phyloP scores from a whole-genome alignment of 2,113 vertebrate genomes.

The Colossoma macropomum region DNA sequence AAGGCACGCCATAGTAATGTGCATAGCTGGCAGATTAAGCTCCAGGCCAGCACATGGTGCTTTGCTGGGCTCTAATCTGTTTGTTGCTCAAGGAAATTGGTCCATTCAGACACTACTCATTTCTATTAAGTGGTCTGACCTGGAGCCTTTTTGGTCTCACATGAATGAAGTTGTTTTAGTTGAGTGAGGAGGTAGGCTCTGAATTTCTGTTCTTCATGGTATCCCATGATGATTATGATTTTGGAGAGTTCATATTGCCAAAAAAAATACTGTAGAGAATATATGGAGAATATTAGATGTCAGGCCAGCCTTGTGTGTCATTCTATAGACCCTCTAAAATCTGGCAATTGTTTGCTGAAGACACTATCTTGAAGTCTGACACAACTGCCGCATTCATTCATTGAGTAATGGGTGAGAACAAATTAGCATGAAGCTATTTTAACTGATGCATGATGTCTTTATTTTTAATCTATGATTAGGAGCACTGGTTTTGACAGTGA shows the following conservation, averaged over 20 bases:
- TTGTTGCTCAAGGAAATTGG: constrained; percentile 40
- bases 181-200: neutral
- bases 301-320: neutral
- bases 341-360: neutral
- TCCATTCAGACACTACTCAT: constrained; percentile 19
- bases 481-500: neutral
- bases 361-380: neutral
- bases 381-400: neutral
- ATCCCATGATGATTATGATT: neutral
- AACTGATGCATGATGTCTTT: neutral
- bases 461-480: constrained; percentile 17
- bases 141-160: neutral
- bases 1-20: constrained; percentile 35
- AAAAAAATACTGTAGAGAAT: neutral
- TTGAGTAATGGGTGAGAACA: constrained; percentile 11
- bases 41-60: constrained; percentile 42
- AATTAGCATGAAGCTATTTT: constrained; percentile 3
- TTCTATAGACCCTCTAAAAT: neutral
- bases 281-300: neutral
- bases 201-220: neutral
- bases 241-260: neutral
- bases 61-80: constrained; percentile 50
- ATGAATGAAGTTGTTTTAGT: neutral
- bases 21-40: constrained; percentile 47
- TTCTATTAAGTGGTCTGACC: constrained; percentile 5